phyloP scores from a whole-genome alignment of 2,888 invertebrate species.

The Drosophila melanosoma region DNA sequence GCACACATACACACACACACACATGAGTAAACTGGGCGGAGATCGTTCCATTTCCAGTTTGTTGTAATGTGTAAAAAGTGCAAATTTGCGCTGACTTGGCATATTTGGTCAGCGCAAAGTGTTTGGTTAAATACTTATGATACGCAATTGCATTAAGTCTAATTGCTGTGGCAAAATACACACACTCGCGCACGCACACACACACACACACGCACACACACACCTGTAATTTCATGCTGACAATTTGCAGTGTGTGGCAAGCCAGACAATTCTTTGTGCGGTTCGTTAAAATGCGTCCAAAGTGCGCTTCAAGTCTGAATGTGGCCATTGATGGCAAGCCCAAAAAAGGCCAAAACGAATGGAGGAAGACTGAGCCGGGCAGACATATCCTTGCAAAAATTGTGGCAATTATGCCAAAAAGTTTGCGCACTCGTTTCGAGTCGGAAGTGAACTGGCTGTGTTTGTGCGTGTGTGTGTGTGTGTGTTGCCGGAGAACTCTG shows the following conservation, averaged over 20 bases:
- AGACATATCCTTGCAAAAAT: constrained; percentile 66
- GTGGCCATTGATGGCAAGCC: constrained; percentile 41
- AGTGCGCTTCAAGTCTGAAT: constrained; percentile 22
- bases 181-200: neutral
- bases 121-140: constrained; percentile 47
- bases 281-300: constrained; percentile 34
- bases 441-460: constrained; percentile 11
- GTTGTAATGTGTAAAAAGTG: constrained; percentile 34
- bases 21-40: constrained; percentile 15
- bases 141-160: constrained; percentile 55
- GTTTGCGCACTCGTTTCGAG: constrained; percentile 60
- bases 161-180: constrained; percentile 49
- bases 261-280: constrained; percentile 27
- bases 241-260: constrained; percentile 18
- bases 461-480: neutral
- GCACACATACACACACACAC: constrained; percentile 31
- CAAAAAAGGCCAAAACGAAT: constrained; percentile 20
- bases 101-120: constrained; percentile 37
- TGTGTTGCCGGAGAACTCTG: constrained; percentile 4
- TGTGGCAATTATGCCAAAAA: constrained; percentile 77
- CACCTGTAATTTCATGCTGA: constrained; percentile 32
- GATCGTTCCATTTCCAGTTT: constrained; percentile 18
- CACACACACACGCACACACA: constrained; percentile 8
- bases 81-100: constrained; percentile 49
- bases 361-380: constrained; percentile 22